Conservation (phyloP, 2,888 invertebrate species). For the Diabrotica balteata region DNA sequence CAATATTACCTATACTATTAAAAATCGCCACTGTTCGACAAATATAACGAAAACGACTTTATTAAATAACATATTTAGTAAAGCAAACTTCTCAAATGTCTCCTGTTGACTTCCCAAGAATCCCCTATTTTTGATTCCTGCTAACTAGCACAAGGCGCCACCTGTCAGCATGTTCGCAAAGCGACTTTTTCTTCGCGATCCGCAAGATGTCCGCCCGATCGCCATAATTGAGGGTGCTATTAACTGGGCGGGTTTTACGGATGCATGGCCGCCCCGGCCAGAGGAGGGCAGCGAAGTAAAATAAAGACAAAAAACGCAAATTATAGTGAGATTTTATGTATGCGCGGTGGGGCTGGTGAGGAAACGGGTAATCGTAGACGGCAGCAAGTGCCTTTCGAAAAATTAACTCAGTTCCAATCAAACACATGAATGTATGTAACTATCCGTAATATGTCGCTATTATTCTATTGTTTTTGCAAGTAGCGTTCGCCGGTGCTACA, state of each 20-base stretch:
- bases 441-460: constrained; percentile 37
- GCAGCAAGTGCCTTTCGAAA: constrained; percentile 57
- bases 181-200: constrained; percentile 11
- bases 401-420: constrained; percentile 63
- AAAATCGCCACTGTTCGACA: too few species aligned
- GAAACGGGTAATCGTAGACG: constrained; percentile 51
- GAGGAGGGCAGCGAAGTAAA: constrained; percentile 59
- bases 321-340: constrained; percentile 60
- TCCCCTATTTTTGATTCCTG: too few species aligned
- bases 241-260: constrained; percentile 63
- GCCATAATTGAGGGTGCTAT: constrained; percentile 60
- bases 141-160: constrained; percentile 24
- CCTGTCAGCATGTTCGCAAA: constrained; percentile 9
- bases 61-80: too few species aligned
- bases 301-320: constrained; percentile 60
- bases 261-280: constrained; percentile 62
- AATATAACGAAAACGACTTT: too few species aligned
- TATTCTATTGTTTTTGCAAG: constrained; percentile 31
- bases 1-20: too few species aligned
- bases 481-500: background rate
- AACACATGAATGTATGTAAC: constrained; percentile 58
- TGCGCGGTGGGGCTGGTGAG: constrained; percentile 57
- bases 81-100: too few species aligned
- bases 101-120: too few species aligned
- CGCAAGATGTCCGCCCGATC: constrained; percentile 48